Evolutionary conservation across 2,113 vertebrate species (phyloP).

Genomic region (Thinocorus orbignyianus): DNA sequence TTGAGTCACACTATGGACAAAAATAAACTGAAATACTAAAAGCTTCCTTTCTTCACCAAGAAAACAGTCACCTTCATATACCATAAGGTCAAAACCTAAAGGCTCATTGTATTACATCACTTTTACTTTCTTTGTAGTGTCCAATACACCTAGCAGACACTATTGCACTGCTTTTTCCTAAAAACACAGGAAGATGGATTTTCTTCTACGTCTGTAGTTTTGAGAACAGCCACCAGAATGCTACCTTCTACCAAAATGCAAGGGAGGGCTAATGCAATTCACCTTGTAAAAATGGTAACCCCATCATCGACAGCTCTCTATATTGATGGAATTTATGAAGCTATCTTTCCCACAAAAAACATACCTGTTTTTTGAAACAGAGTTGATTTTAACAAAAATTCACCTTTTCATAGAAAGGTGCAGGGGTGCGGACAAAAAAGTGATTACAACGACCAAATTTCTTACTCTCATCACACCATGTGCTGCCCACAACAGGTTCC

Average conservation of each 20-base stretch:
- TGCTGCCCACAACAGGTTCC: background rate
- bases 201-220: background rate
- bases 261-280: background rate
- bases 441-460: background rate
- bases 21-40: background rate
- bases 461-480: background rate
- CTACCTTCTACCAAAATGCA: background rate
- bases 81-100: background rate
- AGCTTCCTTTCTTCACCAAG: background rate
- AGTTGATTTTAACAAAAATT: background rate
- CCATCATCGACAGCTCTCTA: background rate
- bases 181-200: background rate
- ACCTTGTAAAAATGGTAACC: background rate
- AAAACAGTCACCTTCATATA: background rate
- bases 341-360: background rate
- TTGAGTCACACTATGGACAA: background rate
- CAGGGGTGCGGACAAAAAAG: background rate
- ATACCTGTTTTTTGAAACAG: background rate
- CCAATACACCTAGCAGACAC: fast-evolving
- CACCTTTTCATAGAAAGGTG: background rate
- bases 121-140: background rate
- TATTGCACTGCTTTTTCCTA: background rate
- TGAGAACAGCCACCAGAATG: background rate
- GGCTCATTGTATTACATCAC: background rate
- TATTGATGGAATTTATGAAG: background rate